Evolutionary conservation across 2,888 invertebrate genomes (phyloP), one percentile per base, ranked within the genome.

Genomic region (Campaea margaritaria): DNA sequence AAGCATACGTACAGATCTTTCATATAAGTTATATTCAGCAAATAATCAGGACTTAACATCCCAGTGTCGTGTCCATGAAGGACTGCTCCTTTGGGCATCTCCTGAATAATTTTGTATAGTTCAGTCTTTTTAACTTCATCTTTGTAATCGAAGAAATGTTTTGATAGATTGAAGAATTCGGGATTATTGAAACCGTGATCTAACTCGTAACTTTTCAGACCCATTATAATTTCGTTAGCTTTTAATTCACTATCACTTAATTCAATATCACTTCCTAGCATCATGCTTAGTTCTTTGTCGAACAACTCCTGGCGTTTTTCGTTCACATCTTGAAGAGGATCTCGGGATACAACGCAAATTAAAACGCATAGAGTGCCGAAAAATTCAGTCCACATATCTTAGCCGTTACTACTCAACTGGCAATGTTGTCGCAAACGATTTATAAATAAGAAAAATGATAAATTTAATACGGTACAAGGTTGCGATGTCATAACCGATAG

Each of bases 31-130:
- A 96, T 71, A 44, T 93, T 86, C 0, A 95, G 74, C 0, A 96
- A 79, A 66, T 93, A 95, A 60, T 95, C 94, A 0, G 93, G 91
- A 28, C 94, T 93, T 28, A 94, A 89, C 1, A 95, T 74, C 0
- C 94, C 95, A 0, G 94, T 94, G 66, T 96, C 94, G 68, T 96
- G 96, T 0, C 93, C 94, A 72, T 96, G 96, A 0, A 96, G 83
- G 0, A 95, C 91, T 0, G 94, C 95, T 0, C 96, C 97, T 85
- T 97, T 97, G 0, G 97, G 97, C 93, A 97, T 94, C 38, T 79
- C 79, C 58, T 93, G 86, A 1, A 97, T 93, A 0, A 96, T 78
- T 67, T 94, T 83, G 75, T 94, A 96, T 0, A 97, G 90, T 15
- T 93, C 81, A 0, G 95, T 95, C 0, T 87, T 73, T 13, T 94